Conservation (phyloP, 2,888 invertebrate species). For the Automeris io region DNA sequence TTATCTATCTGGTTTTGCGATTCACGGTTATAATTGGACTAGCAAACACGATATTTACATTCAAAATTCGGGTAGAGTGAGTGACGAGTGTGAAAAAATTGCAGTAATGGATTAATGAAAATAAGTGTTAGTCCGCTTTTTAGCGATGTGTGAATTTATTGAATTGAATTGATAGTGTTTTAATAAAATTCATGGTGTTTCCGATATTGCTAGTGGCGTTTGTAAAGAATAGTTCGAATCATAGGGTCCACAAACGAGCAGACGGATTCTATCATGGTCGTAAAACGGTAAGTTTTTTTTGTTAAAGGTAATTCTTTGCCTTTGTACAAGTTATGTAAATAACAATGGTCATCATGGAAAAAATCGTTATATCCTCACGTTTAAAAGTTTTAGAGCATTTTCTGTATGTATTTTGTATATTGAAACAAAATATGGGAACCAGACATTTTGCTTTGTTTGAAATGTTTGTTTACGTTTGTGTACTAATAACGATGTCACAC, state of each 20-base stretch:
- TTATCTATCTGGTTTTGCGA: conserved; percentile 18
- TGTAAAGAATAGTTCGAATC: conserved; percentile 68
- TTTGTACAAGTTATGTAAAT: background rate
- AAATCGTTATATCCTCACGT: background rate
- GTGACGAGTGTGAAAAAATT: conserved; percentile 62
- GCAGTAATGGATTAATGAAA: conserved; percentile 59
- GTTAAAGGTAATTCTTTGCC: conserved; percentile 24
- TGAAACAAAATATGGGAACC: conserved; percentile 6
- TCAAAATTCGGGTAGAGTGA: conserved; percentile 51
- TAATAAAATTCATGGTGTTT: conserved; percentile 72
- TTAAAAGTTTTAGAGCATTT: conserved; percentile 11
- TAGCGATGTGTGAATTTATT: conserved; percentile 70
- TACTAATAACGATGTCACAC: conserved; percentile 14
- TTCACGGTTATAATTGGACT: conserved; percentile 23
- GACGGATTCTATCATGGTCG: conserved; percentile 78
- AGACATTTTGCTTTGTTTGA: conserved; percentile 11
- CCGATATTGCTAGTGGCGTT: conserved; percentile 59
- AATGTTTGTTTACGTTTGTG: conserved; percentile 32
- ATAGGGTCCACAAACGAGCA: conserved; percentile 76
- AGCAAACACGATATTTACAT: conserved; percentile 20
- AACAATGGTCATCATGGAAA: background rate
- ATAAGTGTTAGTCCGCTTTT: conserved; percentile 65
- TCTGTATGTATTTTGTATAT: background rate
- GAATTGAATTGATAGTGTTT: conserved; percentile 68
- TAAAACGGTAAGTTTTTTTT: conserved; percentile 68